Base-by-base conservation (phyloP, 2,888 invertebrate genomes). In the Ecdyonurus torrentis region DNA sequence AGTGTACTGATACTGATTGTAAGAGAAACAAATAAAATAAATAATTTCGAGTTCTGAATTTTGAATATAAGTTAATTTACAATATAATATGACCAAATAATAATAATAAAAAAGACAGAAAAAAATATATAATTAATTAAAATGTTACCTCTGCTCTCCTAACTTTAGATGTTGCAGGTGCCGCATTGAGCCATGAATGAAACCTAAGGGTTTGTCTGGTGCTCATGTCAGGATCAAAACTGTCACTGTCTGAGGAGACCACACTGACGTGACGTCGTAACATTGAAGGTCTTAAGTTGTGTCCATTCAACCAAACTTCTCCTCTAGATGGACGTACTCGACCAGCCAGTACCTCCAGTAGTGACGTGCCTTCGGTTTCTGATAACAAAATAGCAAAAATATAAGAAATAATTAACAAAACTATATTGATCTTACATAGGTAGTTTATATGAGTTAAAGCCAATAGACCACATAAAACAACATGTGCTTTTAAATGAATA, bases 201-300 rank as follows among this genome's bases (percentile, higher is more conserved):
- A 92, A 92, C 67, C 85, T 82, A 67, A 96, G 77, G 1, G 91
- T 91, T 73, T 95, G 93, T 66, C 89, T 83, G n/a, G 91, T 91
- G 2, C 92, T 91, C 81, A 96, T 85, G 66, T 89, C 83, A 0
- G 89, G 86, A 71, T 89, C 89, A n/a, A 93, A 77, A 20, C 25
- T 59, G 22, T 87, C 82, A 23, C 84, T 81, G 72, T 90, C 87
- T 68, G 82, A 81, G 59, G 86, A 82, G 2, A 91, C 85, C 71
- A 88, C 89, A 1, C 89, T 87, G 0, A 87, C 83, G 18, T 90
- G 79, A 61, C 83, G 81, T 62, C 84, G 78, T 58, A 96, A 78
- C 18, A 85, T 83, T 2, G 81, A 78, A 1, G 85, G 79, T 20
- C 85, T 83, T 55, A 93, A 85, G 55, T 85, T 83, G 72, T 91